A percentile compares a stretch with the other conserved stretches of the same genome.
These are phyloP conservation scores for Priocnemis perturbator DNA, from an alignment of 2,888 invertebrate species.

Conservation along the genomic window DNA sequence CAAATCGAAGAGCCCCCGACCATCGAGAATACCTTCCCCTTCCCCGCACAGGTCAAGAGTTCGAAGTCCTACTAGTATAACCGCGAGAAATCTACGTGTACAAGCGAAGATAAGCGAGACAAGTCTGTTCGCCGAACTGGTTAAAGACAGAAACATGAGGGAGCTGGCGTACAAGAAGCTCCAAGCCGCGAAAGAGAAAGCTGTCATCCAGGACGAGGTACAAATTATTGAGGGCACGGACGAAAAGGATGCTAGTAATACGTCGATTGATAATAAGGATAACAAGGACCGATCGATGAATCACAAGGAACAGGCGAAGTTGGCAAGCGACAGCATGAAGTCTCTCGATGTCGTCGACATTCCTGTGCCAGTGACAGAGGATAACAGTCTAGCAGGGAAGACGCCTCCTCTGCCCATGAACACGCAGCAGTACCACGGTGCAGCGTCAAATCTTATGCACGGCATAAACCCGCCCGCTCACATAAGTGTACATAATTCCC, in stretches of 20 bases:
- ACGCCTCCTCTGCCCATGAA: constrained; percentile 66
- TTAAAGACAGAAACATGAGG: constrained; percentile 89
- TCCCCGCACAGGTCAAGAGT: constrained; percentile 66
- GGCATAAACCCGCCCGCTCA: constrained; percentile 48
- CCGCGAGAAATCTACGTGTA: constrained; percentile 66
- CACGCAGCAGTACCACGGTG: constrained; percentile 26
- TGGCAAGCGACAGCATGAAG: constrained; percentile 47
- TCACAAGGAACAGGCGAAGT: constrained; percentile 44
- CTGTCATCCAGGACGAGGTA: constrained; percentile 70
- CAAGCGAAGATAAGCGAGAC: constrained; percentile 91
- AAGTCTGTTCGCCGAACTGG: constrained; percentile 91
- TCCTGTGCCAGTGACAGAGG: constrained; percentile 79
- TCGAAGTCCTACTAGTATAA: constrained; percentile 69
- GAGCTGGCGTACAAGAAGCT: constrained; percentile 85
- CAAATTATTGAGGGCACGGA: constrained; percentile 72
- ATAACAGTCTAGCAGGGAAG: constrained; percentile 56
- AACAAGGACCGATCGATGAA: constrained; percentile 55
- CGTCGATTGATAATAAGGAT: constrained; percentile 59
- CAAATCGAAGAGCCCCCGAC: constrained; percentile 76
- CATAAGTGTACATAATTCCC: constrained; percentile 60
- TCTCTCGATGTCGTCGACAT: constrained; percentile 82
- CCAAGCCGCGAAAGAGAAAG: constrained; percentile 82
- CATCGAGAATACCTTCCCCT: constrained; percentile 72
- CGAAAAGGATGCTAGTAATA: constrained; percentile 67
- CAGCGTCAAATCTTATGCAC: constrained; percentile 42